These are phyloP conservation scores for Philereme transversata DNA, from an alignment of 2,888 invertebrate genomes.

Conservation along the genomic window DNA sequence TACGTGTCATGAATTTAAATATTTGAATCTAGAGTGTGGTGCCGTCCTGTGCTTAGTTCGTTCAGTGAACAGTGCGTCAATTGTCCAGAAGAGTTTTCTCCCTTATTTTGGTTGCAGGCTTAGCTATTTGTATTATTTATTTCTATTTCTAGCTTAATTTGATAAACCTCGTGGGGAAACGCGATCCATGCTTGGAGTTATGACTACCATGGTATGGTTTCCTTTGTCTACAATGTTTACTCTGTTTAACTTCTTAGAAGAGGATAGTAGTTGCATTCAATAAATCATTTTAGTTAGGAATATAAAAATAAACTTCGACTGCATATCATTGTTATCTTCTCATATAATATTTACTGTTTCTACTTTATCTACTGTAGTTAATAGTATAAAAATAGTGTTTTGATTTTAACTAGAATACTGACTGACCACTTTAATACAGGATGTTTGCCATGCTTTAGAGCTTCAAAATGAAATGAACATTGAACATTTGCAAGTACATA, in stretches of 20 bases:
- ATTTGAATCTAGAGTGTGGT: constrained; percentile 54
- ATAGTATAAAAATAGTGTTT: constrained; percentile 31
- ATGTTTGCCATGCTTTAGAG: constrained; percentile 33
- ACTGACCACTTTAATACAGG: constrained; percentile 23
- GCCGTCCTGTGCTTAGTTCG: constrained; percentile 79
- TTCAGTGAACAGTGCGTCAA: constrained; percentile 74
- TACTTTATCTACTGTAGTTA: constrained; percentile 26
- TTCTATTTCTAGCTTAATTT: constrained; percentile 62
- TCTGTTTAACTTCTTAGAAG: constrained; percentile 65
- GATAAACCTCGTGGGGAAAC: constrained; percentile 73
- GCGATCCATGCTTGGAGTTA: constrained; percentile 84
- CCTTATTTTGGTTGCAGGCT: constrained; percentile 74
- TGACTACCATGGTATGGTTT: constrained; percentile 84
- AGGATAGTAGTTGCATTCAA: constrained; percentile 61
- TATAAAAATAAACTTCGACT: constrained; percentile 21
- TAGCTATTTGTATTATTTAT: constrained; percentile 58
- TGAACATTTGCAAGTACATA: constrained; percentile 28
- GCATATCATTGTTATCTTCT: constrained; percentile 27
- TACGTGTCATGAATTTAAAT: constrained; percentile 50
- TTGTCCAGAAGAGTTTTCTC: constrained; percentile 70
- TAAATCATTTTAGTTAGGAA: constrained; percentile 46
- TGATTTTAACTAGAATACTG: constrained; percentile 23
- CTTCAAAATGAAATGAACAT: constrained; percentile 32
- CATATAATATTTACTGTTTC: constrained; percentile 21
- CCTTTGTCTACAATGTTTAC: constrained; percentile 78